These are phyloP conservation scores for Somateria mollissima DNA, from an alignment of 2,797 vertebrate genomes.

Conservation along the genomic window DNA sequence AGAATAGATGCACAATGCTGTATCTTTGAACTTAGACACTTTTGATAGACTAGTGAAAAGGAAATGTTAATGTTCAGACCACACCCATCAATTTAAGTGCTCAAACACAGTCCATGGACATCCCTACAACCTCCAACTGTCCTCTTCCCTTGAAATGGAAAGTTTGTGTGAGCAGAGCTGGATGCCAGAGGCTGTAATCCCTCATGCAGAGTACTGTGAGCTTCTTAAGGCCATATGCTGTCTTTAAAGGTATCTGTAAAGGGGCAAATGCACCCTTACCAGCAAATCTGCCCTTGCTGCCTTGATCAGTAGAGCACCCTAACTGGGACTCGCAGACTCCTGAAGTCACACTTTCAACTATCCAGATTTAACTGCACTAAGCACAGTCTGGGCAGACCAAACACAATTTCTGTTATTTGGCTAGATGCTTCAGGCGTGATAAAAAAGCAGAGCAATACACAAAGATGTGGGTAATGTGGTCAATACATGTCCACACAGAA, in stretches of 20 bases:
- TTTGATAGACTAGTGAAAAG: not conserved
- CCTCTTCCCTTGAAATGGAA: not conserved
- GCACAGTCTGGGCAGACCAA: not conserved
- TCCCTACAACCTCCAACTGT: not conserved
- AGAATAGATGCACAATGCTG: fast-evolving
- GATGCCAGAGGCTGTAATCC: not conserved
- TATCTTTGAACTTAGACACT: not conserved
- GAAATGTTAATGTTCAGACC: not conserved
- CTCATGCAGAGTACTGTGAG: not conserved
- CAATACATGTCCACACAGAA: not conserved
- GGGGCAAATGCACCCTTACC: not conserved
- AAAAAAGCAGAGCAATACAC: not conserved
- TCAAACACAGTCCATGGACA: not conserved
- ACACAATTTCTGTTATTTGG: not conserved
- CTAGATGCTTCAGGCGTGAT: not conserved
- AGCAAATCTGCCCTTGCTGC: not conserved
- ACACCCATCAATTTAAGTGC: not conserved
- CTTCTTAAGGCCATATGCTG: not conserved
- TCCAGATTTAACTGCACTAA: not conserved
- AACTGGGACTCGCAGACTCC: not conserved
- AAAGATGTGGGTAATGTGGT: not conserved
- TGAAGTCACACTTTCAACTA: not conserved
- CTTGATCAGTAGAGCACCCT: not conserved
- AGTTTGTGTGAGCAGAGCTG: not conserved
- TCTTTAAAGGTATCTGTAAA: not conserved